Evolutionary conservation across 1,140 invertebrate species (phyloP).

Genomic region (Apolygus lucorum): DNA sequence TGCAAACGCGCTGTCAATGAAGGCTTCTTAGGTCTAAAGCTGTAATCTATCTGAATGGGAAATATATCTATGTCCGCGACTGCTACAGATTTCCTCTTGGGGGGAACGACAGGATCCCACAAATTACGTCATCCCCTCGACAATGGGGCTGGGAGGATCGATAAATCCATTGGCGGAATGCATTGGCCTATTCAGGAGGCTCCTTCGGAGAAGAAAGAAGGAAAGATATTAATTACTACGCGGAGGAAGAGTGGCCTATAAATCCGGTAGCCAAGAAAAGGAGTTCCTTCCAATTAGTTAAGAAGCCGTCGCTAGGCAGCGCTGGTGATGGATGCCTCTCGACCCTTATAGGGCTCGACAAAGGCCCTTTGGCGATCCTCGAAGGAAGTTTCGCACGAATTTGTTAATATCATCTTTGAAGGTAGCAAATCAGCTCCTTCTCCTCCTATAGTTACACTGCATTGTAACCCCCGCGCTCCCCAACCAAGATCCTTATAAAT

Average conservation of each 20-base stretch:
- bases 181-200: conserved; percentile 6
- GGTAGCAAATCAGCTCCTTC: not conserved
- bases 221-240: conserved; percentile 15
- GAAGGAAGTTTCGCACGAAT: not conserved
- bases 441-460: not conserved
- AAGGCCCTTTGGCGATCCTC: not conserved
- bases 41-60: conserved; percentile 9
- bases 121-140: conserved; percentile 11
- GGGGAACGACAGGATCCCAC: not conserved
- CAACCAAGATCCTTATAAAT: not conserved
- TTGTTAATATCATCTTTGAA: conserved; percentile 13
- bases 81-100: conserved; percentile 11
- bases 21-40: not conserved
- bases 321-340: not conserved
- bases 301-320: not conserved
- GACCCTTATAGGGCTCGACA: not conserved
- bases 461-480: not conserved
- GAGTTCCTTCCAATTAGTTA: conserved; percentile 16
- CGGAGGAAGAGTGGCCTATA: conserved; percentile 5
- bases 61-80: conserved; percentile 2
- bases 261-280: conserved; percentile 13
- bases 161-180: conserved; percentile 16
- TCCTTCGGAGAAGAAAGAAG: not conserved
- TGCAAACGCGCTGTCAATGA: conserved; percentile 11
- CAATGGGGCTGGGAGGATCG: conserved; percentile 1